phyloP scores from a whole-genome alignment of 2,113 vertebrate species.

The Cinclus cinclus region DNA sequence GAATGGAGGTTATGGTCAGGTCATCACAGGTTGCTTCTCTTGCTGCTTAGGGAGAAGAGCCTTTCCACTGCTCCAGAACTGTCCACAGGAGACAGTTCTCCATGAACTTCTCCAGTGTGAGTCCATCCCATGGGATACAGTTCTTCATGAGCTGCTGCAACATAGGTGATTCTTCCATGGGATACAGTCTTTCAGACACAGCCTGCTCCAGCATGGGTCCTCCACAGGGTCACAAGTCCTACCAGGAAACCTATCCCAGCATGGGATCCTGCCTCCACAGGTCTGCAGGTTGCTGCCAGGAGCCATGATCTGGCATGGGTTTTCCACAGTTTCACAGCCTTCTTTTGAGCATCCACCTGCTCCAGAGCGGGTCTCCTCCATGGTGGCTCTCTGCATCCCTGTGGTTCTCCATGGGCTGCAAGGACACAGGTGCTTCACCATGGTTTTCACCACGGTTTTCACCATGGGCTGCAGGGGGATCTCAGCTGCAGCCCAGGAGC shows the following conservation, averaged over 20 bases:
- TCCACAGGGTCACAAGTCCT: neutral
- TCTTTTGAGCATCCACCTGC: neutral
- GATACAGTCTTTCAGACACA: too few relatives aligned
- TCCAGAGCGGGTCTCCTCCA: neutral
- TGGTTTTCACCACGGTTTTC: neutral
- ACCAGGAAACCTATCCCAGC: neutral
- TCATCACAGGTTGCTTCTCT: neutral
- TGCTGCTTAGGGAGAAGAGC: neutral
- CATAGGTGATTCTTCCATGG: neutral
- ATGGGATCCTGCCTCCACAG: accelerated
- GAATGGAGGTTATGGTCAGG: too few relatives aligned
- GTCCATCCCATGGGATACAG: neutral
- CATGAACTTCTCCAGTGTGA: accelerated
- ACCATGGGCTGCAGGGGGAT: neutral
- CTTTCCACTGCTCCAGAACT: neutral
- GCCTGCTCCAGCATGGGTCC: neutral
- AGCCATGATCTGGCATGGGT: neutral
- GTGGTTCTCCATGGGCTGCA: neutral
- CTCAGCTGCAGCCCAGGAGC: neutral
- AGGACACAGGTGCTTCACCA: neutral
- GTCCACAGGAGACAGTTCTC: neutral
- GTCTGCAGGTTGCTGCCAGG: neutral
- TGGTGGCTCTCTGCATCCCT: neutral
- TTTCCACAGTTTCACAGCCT: neutral
- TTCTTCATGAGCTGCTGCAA: neutral